phyloP scores from a whole-genome alignment of 2,888 invertebrate species.

The Seladonia tumulorum region DNA sequence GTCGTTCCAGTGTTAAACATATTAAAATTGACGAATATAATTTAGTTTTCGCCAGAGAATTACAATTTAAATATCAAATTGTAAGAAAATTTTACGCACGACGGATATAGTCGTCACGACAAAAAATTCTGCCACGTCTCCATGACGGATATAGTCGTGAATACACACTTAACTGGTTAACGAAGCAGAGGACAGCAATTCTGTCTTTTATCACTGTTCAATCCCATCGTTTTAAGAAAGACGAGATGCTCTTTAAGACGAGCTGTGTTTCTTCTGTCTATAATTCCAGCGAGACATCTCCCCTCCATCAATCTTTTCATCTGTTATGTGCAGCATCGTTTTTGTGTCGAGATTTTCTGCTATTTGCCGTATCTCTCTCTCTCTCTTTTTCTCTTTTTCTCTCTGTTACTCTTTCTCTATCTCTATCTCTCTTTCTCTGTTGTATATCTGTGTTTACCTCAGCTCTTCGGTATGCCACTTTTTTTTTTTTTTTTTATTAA shows the following conservation, averaged over 20 bases:
- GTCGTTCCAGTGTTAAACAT: too few species aligned
- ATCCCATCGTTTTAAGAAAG: slow-evolving; percentile 24
- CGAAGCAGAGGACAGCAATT: slow-evolving; percentile 5
- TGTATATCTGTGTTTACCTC: slow-evolving; percentile 60
- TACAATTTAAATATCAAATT: too few species aligned
- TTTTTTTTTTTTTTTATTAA: slow-evolving; percentile 59
- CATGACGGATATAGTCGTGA: too few species aligned
- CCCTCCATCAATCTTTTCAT: slow-evolving; percentile 8
- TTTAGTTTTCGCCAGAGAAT: too few species aligned
- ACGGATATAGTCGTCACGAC: too few species aligned
- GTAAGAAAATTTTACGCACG: too few species aligned
- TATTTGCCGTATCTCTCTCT: slow-evolving; percentile 43
- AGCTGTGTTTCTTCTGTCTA: slow-evolving; percentile 39
- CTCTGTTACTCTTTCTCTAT: slow-evolving; percentile 42
- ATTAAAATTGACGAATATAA: too few species aligned
- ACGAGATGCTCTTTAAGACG: slow-evolving; percentile 26
- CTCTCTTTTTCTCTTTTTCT: slow-evolving; percentile 41
- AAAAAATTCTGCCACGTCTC: too few species aligned
- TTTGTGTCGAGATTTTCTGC: slow-evolving; percentile 39
- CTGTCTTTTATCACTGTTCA: slow-evolving; percentile 19
- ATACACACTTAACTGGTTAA: too few species aligned
- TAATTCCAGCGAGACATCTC: slow-evolving; percentile 21
- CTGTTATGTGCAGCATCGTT: slow-evolving; percentile 20
- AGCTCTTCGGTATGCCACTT: slow-evolving; percentile 60
- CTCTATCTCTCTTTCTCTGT: slow-evolving; percentile 41